Percentiles rank a stretch among this genome's conserved stretches.
phyloP scores from a whole-genome alignment of 2,797 vertebrate species.

The Poecilia picta region DNA sequence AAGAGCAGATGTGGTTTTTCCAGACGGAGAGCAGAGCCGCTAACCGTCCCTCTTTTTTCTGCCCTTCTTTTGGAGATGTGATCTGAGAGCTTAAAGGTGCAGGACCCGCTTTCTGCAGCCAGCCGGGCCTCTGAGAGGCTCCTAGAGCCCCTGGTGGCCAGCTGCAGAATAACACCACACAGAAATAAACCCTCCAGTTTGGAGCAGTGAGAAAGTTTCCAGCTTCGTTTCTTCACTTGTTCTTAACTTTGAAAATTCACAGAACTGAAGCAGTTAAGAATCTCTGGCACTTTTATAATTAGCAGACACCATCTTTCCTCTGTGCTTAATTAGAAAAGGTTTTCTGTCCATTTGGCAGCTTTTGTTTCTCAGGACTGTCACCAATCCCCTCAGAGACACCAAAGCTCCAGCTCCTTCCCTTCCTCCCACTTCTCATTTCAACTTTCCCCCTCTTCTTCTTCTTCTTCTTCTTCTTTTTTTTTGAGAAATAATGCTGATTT shows the following conservation, averaged over 20 bases:
- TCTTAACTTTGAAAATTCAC: conserved; percentile 52
- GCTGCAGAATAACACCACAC: neutral
- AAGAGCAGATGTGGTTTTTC: conserved; percentile 78
- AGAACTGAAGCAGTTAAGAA: conserved; percentile 67
- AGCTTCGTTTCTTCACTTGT: conserved; percentile 14
- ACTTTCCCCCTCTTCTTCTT: conserved; percentile 37
- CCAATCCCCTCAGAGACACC: conserved; percentile 76
- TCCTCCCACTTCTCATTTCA: conserved; percentile 73
- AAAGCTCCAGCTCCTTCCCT: conserved; percentile 62
- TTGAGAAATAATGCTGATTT: conserved; percentile 75
- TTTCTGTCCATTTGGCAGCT: conserved; percentile 69
- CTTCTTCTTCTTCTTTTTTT: conserved; percentile 11
- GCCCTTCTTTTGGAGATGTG: conserved; percentile 27
- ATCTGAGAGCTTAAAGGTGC: conserved; percentile 50
- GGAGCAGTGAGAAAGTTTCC: conserved; percentile 46
- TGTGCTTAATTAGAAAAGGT: conserved; percentile 77
- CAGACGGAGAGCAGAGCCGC: conserved; percentile 58
- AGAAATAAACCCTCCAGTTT: neutral
- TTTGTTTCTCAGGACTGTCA: conserved; percentile 79
- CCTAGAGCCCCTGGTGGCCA: conserved; percentile 55
- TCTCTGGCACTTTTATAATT: conserved; percentile 80
- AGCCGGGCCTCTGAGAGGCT: conserved; percentile 23
- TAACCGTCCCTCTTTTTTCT: neutral
- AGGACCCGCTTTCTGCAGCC: conserved; percentile 46
- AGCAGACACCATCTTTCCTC: conserved; percentile 69